These are phyloP conservation scores for Bryconaethiops microstoma DNA, from an alignment of 2,797 vertebrate species.

Conservation along the genomic window DNA sequence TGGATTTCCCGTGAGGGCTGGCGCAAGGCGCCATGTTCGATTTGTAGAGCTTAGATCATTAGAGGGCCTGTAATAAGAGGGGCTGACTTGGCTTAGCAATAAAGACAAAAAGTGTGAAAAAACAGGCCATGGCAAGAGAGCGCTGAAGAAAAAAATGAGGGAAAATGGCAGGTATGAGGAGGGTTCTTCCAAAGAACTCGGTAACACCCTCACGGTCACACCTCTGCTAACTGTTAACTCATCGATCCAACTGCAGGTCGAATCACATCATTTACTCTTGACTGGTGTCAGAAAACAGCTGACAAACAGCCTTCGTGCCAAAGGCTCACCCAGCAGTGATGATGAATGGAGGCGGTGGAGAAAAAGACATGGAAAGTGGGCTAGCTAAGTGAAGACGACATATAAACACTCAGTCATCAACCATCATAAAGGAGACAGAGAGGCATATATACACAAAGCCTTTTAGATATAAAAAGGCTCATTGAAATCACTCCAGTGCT, in stretches of 20 bases:
- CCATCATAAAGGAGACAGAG: constrained; percentile 19
- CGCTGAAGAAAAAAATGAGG: neutral
- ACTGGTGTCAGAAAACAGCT: constrained; percentile 26
- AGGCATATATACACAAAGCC: constrained; percentile 3
- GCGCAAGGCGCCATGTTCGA: constrained; percentile 69
- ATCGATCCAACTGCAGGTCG: neutral
- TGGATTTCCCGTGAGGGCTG: constrained; percentile 71
- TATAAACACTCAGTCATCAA: constrained; percentile 35
- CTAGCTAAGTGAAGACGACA: constrained; percentile 11
- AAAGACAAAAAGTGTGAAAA: constrained; percentile 67
- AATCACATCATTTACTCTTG: constrained; percentile 11
- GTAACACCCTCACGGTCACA: constrained; percentile 2
- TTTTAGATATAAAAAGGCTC: constrained; percentile 22
- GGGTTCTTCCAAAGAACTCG: constrained; percentile 58
- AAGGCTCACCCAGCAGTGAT: constrained; percentile 5
- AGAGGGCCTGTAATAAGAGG: constrained; percentile 43
- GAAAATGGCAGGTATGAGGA: constrained; percentile 42
- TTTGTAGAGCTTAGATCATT: constrained; percentile 50
- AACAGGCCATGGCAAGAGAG: constrained; percentile 55
- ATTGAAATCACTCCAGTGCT: constrained; percentile 19
- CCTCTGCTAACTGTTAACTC: neutral
- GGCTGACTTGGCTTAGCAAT: constrained; percentile 49
- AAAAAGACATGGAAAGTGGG: constrained; percentile 10
- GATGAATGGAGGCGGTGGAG: neutral
- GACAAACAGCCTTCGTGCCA: constrained; percentile 17